Conservation (phyloP, 2,797 vertebrate genomes). For the Oophaga sylvatica region DNA sequence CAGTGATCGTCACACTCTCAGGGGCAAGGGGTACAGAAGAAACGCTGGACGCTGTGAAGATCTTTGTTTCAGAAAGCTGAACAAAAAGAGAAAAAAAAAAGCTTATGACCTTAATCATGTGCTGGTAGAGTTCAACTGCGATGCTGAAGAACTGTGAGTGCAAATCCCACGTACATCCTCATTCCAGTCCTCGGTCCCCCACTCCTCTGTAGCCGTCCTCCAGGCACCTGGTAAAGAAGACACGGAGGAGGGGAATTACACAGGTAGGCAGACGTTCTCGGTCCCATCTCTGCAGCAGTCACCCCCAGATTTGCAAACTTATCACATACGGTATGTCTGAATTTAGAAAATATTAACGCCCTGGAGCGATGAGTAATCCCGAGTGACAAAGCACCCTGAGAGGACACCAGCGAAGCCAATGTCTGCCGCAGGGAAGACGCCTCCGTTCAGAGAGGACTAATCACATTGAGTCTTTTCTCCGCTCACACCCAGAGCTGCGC, state of each 20-base stretch:
- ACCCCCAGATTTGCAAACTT: not conserved
- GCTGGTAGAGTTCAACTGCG: not conserved
- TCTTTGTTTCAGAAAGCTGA: conserved; percentile 97
- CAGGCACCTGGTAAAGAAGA: conserved; percentile 83
- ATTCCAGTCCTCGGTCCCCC: conserved; percentile 99
- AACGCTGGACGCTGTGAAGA: conserved; percentile 97
- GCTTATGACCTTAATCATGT: not conserved
- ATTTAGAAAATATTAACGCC: not conserved
- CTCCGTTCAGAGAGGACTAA: not conserved
- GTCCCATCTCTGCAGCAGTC: not conserved
- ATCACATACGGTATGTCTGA: too few species aligned
- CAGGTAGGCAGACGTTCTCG: not conserved
- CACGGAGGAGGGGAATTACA: conserved; percentile 3
- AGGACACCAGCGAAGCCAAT: not conserved
- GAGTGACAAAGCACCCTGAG: not conserved
- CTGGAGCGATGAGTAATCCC: too few species aligned
- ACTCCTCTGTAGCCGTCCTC: conserved; percentile 93
- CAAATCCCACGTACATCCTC: conserved; percentile 87
- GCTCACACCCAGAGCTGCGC: not conserved
- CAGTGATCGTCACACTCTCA: conserved; percentile 98
- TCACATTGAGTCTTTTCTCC: not conserved
- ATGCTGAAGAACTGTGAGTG: not conserved
- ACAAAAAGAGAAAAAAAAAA: conserved; percentile 5
- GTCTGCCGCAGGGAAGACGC: not conserved
- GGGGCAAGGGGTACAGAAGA: conserved; percentile 86